phyloP scores from a whole-genome alignment of 1,140 invertebrate species.

The Drosophila santomea region DNA sequence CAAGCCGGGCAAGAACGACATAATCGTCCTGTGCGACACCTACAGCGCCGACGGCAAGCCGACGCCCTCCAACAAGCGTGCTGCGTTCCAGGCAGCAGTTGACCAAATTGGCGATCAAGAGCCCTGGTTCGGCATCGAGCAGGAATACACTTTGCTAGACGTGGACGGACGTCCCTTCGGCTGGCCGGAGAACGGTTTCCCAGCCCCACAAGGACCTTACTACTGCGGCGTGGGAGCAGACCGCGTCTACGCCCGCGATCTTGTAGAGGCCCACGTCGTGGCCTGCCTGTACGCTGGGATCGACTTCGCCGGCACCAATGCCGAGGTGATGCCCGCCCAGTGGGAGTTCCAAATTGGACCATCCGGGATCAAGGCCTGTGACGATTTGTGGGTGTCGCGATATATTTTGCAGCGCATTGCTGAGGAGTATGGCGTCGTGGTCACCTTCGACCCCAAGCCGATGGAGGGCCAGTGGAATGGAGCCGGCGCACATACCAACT shows the following conservation, averaged over 20 bases:
- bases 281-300: slow-evolving; percentile 95
- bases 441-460: slow-evolving; percentile 93
- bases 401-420: slow-evolving; percentile 92
- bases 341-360: slow-evolving; percentile 88
- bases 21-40: slow-evolving; percentile 94
- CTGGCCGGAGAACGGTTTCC: slow-evolving; percentile 96
- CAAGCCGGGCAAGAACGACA: slow-evolving; percentile 91
- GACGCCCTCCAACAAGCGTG: slow-evolving; percentile 84
- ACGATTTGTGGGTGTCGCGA: slow-evolving; percentile 94
- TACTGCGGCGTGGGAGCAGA: slow-evolving; percentile 97
- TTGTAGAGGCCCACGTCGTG: slow-evolving; percentile 94
- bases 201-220: slow-evolving; percentile 95
- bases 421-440: slow-evolving; percentile 95
- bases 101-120: slow-evolving; percentile 86
- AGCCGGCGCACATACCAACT: slow-evolving; percentile 92
- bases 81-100: slow-evolving; percentile 67
- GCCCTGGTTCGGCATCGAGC: slow-evolving; percentile 97
- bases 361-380: slow-evolving; percentile 90
- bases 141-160: slow-evolving; percentile 96
- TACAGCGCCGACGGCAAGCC: slow-evolving; percentile 88
- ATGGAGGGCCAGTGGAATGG: slow-evolving; percentile 96
- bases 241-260: slow-evolving; percentile 96
- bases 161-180: slow-evolving; percentile 95
- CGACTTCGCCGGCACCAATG: slow-evolving; percentile 95
- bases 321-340: slow-evolving; percentile 97